Base-by-base conservation (phyloP, 2,797 vertebrate genomes). In the Cyprinella venusta region DNA sequence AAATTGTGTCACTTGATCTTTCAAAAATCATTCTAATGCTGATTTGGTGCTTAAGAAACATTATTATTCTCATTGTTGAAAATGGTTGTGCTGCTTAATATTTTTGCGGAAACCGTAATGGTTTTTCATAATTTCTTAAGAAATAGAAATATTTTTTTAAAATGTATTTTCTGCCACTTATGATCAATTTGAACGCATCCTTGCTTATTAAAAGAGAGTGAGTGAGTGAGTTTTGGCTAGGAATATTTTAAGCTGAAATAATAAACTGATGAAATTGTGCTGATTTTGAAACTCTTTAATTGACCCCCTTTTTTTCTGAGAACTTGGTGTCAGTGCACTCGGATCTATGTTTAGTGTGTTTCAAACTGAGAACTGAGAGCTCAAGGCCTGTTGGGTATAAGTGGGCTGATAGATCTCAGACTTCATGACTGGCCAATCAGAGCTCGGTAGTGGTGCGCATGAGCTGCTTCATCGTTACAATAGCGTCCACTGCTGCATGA, bases 281-380 rank as follows among this genome's bases (percentile, higher is more conserved):
- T n/a, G 38, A 42, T 59, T 71, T 61, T 59, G 67, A 42, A 69
- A 61, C 36, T 19, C 42, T 45, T 71, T 61, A 5, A 71, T 48
- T 81, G 79, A 81, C 79, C 54, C 19, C 19, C 21, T 38, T 72
- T 81, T 30, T 74, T 50, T 74, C 48, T 15, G 26, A 54, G 33
- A 79, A 18, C 77, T 24, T 36, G 0, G 42, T 72, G 79, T 81
- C 79, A 24, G 38, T 72, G 69, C 69, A 64, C 70, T 74, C 40
- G 0, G 26, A 72, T 45, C 38, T 81, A 48, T 72, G 33, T 74
- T 48, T 81, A 72, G 45, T 40, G 8, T 16, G 26, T 36, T 75
- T 77, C 18, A 8, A 30, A 77, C 16, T 61, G 21, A 68, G 77
- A 63, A 63, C 38, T 79, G 45, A 19, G 75, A 19, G 59, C 75